Percentiles rank a stretch among this genome's conserved stretches.
phyloP scores from a whole-genome alignment of 23 tunicate genomes.

The Ascidia mentula region DNA sequence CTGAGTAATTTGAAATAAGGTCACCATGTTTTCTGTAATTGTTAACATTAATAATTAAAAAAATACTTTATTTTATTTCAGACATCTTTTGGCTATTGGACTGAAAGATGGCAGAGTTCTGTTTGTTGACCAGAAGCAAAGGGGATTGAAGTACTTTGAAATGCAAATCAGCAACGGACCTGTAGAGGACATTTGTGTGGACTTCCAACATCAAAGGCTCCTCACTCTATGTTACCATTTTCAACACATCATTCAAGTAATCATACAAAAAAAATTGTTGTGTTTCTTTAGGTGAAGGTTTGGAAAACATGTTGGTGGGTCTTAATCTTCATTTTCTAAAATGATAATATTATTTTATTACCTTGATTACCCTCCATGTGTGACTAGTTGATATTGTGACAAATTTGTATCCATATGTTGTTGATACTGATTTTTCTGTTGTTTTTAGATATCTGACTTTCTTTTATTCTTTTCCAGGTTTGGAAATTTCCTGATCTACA shows the following conservation, averaged over 20 bases:
- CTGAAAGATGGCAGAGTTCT: conserved; percentile 59
- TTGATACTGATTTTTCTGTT: too few relatives aligned
- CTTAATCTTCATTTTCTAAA: too few relatives aligned
- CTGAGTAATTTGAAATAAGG: too few relatives aligned
- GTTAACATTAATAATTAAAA: too few relatives aligned
- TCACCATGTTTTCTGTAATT: too few relatives aligned
- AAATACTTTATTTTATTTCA: not conserved
- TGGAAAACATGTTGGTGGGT: too few relatives aligned
- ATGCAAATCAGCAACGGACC: conserved; percentile 35
- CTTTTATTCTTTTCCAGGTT: conserved; percentile 22
- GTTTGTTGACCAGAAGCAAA: conserved; percentile 46
- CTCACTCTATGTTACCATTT: not conserved
- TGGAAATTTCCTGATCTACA: conserved; percentile 43
- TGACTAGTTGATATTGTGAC: too few relatives aligned
- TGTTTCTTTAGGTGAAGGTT: too few relatives aligned
- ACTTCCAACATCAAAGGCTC: not conserved
- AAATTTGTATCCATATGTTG: too few relatives aligned
- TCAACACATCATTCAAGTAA: conserved; percentile 8
- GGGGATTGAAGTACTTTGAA: conserved; percentile 35
- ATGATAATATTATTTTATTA: too few relatives aligned
- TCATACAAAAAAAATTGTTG: too few relatives aligned
- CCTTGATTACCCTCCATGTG: too few relatives aligned
- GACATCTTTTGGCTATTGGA: conserved; percentile 61
- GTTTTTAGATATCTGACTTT: not conserved
- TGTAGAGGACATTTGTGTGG: conserved; percentile 16